Evolutionary conservation across 2,888 invertebrate genomes (phyloP).

Genomic region (Podabrus alpinus): DNA sequence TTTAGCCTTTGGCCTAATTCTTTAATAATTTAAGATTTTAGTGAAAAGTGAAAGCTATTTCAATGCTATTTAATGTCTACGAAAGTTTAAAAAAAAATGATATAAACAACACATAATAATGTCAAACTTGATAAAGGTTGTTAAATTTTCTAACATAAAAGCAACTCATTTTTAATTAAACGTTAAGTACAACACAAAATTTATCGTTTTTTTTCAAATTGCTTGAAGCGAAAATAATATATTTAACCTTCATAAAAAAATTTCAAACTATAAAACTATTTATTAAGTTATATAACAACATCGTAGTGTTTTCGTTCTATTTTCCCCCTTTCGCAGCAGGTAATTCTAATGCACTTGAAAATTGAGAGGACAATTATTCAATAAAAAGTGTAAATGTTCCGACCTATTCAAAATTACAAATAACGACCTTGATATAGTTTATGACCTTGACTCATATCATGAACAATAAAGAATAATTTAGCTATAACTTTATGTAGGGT

Average conservation of each 20-base stretch:
- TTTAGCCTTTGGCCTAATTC: neutral
- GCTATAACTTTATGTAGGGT: constrained; percentile 2
- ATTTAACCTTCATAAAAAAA: neutral
- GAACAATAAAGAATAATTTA: constrained; percentile 1
- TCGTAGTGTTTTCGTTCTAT: neutral
- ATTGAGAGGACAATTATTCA: constrained; percentile 20
- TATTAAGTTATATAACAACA: neutral
- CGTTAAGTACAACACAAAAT: neutral
- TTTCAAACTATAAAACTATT: neutral
- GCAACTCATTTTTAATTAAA: neutral
- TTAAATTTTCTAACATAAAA: neutral
- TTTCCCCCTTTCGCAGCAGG: neutral
- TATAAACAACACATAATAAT: neutral
- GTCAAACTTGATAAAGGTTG: neutral
- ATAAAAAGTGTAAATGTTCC: constrained; percentile 16
- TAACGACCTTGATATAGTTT: neutral
- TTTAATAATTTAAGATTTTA: neutral
- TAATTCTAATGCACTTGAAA: neutral
- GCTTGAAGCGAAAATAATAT: neutral
- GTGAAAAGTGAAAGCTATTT: neutral
- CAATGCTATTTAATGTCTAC: neutral
- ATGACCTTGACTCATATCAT: constrained; percentile 14
- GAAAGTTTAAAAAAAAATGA: neutral
- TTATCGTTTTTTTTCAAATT: neutral
- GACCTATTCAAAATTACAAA: constrained; percentile 4